Conservation (phyloP, 2,888 invertebrate species). For the Eledona agricola region DNA sequence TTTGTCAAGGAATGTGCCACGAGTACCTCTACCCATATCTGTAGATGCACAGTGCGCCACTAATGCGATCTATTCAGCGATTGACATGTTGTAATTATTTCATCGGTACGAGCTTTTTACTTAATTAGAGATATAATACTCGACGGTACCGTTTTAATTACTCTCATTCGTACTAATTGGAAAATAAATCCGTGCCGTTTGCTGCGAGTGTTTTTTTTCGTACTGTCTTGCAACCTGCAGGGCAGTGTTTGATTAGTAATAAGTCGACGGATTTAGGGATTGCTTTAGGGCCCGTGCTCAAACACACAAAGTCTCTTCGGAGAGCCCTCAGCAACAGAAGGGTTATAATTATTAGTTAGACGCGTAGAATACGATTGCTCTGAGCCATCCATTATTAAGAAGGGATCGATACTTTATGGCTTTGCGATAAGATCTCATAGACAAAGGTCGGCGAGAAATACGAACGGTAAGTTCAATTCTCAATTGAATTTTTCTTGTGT, state of each 20-base stretch:
- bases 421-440: conserved; percentile 5
- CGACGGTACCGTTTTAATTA: too few relatives aligned
- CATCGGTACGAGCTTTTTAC: too few relatives aligned
- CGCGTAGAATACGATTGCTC: conserved; percentile 22
- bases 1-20: conserved; percentile 11
- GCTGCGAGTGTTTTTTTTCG: too few relatives aligned
- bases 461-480: not conserved
- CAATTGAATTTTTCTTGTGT: conserved; percentile 4
- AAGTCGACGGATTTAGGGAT: conserved; percentile 12
- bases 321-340: conserved; percentile 26
- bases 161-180: too few relatives aligned
- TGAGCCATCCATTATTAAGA: conserved; percentile 31
- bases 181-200: too few relatives aligned
- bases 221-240: too few relatives aligned
- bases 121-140: too few relatives aligned
- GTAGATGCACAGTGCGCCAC: conserved; percentile 3
- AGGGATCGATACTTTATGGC: conserved; percentile 23
- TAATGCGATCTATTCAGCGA: conserved; percentile 5
- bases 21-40: too few relatives aligned
- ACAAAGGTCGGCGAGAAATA: conserved; percentile 2
- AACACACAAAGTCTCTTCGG: conserved; percentile 20
- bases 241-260: conserved; percentile 22
- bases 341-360: conserved; percentile 36
- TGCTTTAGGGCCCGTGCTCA: conserved; percentile 21
- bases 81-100: conserved; percentile 17